A percentile compares a stretch with the other conserved stretches of the same genome.
Evolutionary conservation across 2,888 invertebrate species (phyloP).

Genomic region (Eubasilissa splendida): DNA sequence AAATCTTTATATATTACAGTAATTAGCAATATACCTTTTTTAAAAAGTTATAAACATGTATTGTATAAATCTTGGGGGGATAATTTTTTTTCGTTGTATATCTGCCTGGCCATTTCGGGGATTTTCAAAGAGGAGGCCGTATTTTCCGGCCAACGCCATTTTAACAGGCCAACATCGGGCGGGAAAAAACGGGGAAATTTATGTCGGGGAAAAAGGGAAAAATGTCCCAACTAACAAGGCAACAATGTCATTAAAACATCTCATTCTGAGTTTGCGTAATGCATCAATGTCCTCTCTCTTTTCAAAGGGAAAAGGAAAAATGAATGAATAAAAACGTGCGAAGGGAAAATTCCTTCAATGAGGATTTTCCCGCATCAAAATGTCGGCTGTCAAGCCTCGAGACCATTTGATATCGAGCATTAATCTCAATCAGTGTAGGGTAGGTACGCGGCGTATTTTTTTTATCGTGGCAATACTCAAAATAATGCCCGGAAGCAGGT

Average conservation of each 20-base stretch:
- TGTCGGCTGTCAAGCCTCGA: constrained; percentile 11
- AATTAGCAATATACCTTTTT: too few species aligned
- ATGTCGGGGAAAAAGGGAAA: constrained; percentile 20
- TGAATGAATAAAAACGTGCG: constrained; percentile 22
- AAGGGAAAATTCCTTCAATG: constrained; percentile 19
- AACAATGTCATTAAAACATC: constrained; percentile 38
- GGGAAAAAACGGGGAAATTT: constrained; percentile 16
- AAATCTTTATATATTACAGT: too few species aligned
- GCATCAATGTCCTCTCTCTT: constrained; percentile 40
- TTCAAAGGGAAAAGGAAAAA: constrained; percentile 32
- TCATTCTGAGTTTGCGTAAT: constrained; percentile 25
- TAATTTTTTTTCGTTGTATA: too few species aligned
- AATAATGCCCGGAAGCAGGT: neutral
- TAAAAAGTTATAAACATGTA: too few species aligned
- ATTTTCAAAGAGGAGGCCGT: too few species aligned
- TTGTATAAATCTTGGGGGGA: too few species aligned
- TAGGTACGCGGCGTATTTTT: neutral
- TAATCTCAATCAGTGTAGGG: constrained; percentile 18
- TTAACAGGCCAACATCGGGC: neutral
- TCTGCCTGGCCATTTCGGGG: too few species aligned
- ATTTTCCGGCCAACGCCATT: too few species aligned
- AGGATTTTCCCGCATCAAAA: constrained; percentile 15
- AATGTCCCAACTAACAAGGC: constrained; percentile 21
- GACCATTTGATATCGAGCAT: constrained; percentile 7
- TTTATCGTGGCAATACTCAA: constrained; percentile 19